These are phyloP conservation scores for Oncorhynchus mykiss DNA, from an alignment of 2,113 vertebrate species.

Conservation along the genomic window DNA sequence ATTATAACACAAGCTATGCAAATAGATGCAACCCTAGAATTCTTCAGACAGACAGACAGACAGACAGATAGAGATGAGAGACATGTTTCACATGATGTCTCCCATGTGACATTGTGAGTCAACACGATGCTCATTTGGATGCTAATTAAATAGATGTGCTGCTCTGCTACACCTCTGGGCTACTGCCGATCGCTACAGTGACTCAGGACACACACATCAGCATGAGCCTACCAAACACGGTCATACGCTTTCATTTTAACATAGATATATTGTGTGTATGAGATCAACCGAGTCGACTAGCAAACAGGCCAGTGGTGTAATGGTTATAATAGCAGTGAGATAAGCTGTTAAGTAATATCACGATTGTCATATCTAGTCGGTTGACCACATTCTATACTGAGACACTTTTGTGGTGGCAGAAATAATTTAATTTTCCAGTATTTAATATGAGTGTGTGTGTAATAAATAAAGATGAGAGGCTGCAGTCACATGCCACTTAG, in stretches of 20 bases:
- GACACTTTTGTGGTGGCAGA: neutral
- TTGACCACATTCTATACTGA: neutral
- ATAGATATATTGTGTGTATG: too few relatives aligned
- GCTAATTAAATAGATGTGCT: conserved; percentile 57
- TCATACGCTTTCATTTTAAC: conserved; percentile 10
- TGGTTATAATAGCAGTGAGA: conserved; percentile 46
- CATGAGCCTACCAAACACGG: conserved; percentile 28
- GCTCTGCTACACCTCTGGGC: conserved; percentile 52
- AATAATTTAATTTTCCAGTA: neutral
- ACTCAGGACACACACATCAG: conserved; percentile 48
- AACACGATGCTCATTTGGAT: conserved; percentile 45
- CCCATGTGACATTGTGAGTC: conserved; percentile 59
- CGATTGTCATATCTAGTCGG: neutral
- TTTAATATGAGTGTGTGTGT: neutral
- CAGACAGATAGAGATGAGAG: conserved; percentile 9
- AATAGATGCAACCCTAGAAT: neutral
- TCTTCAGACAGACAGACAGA: conserved; percentile 1
- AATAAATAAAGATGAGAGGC: neutral
- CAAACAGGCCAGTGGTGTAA: conserved; percentile 33
- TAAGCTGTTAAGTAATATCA: conserved; percentile 37
- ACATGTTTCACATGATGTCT: conserved; percentile 46
- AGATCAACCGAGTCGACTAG: conserved; percentile 39
- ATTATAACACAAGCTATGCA: too few relatives aligned
- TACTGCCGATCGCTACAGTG: conserved; percentile 55
- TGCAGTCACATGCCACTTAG: conserved; percentile 51